These are phyloP conservation scores for Saccostrea glomerata DNA, from an alignment of 1,140 invertebrate genomes.

Conservation along the genomic window DNA sequence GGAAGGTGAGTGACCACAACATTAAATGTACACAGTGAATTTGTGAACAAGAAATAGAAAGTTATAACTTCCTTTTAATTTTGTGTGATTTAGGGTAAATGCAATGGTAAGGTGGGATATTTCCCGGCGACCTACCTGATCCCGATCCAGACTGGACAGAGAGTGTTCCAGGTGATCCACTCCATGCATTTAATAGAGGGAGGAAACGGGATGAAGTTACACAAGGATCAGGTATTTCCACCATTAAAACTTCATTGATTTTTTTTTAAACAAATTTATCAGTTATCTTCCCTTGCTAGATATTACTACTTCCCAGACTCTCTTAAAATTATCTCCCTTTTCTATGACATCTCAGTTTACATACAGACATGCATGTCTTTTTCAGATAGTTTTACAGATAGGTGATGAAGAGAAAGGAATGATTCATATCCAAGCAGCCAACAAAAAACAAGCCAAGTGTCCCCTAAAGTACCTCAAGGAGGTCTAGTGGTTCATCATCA, in stretches of 20 bases:
- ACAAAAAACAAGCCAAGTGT: constrained; percentile 90
- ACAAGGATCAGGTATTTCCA: constrained; percentile 87
- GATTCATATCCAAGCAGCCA: constrained; percentile 93
- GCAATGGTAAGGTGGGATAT: constrained; percentile 92
- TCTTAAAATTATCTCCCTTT: not conserved
- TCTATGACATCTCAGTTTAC: no score
- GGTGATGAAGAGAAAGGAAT: constrained; percentile 93
- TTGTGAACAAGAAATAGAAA: no score
- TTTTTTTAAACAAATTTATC: not conserved
- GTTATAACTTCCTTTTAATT: no score
- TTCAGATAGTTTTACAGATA: constrained; percentile 85
- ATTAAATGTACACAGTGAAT: no score
- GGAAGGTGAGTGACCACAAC: constrained; percentile 80
- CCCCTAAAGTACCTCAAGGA: constrained; percentile 81
- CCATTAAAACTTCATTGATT: no score
- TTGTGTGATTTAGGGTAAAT: constrained; percentile 86
- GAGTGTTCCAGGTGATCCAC: constrained; percentile 90
- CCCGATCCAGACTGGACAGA: constrained; percentile 91
- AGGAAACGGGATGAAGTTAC: constrained; percentile 81
- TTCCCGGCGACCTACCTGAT: constrained; percentile 97
- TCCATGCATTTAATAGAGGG: constrained; percentile 85
- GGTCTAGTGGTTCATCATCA: constrained; percentile 59
- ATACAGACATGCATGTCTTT: not conserved
- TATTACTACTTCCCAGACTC: not conserved
- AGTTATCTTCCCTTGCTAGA: not conserved